Evolutionary conservation across 2,113 vertebrate genomes (phyloP), one percentile per base, ranked within the genome.

Genomic region (Bubo bubo): DNA sequence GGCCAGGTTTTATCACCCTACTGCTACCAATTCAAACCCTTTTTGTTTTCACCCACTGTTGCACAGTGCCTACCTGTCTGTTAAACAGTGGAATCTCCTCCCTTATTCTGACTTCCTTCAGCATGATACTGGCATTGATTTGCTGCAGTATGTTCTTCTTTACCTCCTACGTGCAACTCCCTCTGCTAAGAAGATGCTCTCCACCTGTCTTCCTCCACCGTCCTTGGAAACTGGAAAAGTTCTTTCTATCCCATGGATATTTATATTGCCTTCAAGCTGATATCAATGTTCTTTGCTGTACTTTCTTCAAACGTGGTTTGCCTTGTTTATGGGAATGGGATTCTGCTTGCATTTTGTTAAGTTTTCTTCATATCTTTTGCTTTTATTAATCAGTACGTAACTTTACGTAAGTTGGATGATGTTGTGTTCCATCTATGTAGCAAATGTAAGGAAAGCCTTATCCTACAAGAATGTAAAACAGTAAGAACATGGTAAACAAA

Each of bases 121-220:
- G 58, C 64, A 34, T 39, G 89, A 92, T 73, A 71, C 56, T 90
- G 41, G 71, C 87, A 95, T 66, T 92, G 84, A 92, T 95, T 97
- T 96, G 66, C 75, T 80, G 17, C 34, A 63, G 13, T 37, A 50
- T 59, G 17, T 68, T 58, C 52, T 77, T 66, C 81, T 92, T 82
- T 87, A 67, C 74, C 30, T 95, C 88, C 80, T 81, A 64, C 47
- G 45, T 93, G 85, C 84, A 88, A 62, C 79, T 92, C 56, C 58
- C 75, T 56, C 21, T 90, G 77, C 93, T 87, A 79, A 94, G 73
- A 95, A 74, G 63, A 64, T 79, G 52, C 63, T 95, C 67, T 93
- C 79, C 59, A 84, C 52, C 64, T 74, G 13, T 84, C 73, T 90
- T 90, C 45, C 15, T 32, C 19, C 35, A n/a, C 55, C 3, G 4